Conservation (phyloP, 2,888 invertebrate species). For the Macaria liturata region DNA sequence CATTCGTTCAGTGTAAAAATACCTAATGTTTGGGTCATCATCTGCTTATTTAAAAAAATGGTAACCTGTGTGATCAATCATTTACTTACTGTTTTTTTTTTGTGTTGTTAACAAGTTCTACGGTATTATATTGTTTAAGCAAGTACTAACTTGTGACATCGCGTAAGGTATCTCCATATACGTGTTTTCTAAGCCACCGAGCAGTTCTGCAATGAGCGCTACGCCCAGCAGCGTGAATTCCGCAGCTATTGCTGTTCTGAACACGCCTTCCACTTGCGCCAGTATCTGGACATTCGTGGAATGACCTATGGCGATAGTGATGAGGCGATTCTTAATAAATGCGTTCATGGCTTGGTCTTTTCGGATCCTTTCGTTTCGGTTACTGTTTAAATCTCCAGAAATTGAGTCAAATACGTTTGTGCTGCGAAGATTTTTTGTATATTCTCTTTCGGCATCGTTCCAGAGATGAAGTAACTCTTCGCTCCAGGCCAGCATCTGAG, state of each 20-base stretch:
- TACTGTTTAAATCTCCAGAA: neutral
- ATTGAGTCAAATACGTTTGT: no score
- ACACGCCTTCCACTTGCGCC: slow-evolving; percentile 44
- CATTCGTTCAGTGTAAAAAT: no score
- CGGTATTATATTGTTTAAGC: no score
- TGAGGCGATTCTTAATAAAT: slow-evolving; percentile 43
- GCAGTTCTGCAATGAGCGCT: slow-evolving; percentile 54
- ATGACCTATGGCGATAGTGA: slow-evolving; percentile 47
- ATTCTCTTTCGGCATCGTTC: slow-evolving; percentile 44
- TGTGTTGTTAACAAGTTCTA: no score
- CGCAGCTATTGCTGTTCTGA: slow-evolving; percentile 49
- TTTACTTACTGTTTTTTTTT: no score
- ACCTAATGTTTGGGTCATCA: no score
- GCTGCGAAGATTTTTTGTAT: neutral
- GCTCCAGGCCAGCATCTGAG: slow-evolving; percentile 55
- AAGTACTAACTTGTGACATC: slow-evolving; percentile 38
- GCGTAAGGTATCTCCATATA: slow-evolving; percentile 54
- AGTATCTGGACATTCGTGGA: slow-evolving; percentile 44
- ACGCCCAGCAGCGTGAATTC: slow-evolving; percentile 51
- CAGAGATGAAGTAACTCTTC: slow-evolving; percentile 51
- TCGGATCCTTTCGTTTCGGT: slow-evolving; percentile 18
- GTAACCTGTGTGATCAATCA: no score
- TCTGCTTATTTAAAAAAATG: no score
- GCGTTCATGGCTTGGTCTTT: slow-evolving; percentile 39
- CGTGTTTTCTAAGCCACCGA: slow-evolving; percentile 59